Evolutionary conservation across 2,888 invertebrate genomes (phyloP).

Genomic region (Prenolepis imparis): DNA sequence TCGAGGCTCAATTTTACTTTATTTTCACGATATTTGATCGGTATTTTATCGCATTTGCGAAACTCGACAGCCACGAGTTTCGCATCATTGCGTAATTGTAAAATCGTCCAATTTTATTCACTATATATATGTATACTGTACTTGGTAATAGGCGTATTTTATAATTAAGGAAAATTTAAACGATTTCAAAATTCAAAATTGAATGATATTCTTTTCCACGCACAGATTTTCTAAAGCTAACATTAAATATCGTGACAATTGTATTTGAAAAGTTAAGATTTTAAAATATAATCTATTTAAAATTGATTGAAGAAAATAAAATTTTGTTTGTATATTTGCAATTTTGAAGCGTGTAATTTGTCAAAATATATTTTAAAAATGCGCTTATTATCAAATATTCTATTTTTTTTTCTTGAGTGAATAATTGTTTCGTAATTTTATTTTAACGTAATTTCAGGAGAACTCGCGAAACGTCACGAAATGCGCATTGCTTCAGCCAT

Average conservation of each 20-base stretch:
- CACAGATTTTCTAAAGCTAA: background rate
- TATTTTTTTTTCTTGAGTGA: background rate
- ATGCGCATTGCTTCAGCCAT: conserved; percentile 77
- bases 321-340: background rate
- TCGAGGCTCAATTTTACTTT: conserved; percentile 9
- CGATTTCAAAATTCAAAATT: background rate
- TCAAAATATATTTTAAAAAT: conserved; percentile 5
- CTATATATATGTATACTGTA: background rate
- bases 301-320: background rate
- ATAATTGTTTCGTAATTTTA: background rate
- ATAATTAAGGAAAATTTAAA: background rate
- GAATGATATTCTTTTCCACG: background rate
- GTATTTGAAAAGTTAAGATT: background rate
- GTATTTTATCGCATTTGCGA: conserved; percentile 53
- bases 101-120: conserved; percentile 19
- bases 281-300: background rate
- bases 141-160: conserved; percentile 10
- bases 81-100: conserved; percentile 57
- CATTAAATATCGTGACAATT: background rate
- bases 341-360: background rate
- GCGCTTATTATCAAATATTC: background rate
- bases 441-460: background rate
- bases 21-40: background rate
- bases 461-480: background rate
- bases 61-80: conserved; percentile 79